Conservation (phyloP, 2,113 vertebrate species). For the Prochilodus magdalenae region DNA sequence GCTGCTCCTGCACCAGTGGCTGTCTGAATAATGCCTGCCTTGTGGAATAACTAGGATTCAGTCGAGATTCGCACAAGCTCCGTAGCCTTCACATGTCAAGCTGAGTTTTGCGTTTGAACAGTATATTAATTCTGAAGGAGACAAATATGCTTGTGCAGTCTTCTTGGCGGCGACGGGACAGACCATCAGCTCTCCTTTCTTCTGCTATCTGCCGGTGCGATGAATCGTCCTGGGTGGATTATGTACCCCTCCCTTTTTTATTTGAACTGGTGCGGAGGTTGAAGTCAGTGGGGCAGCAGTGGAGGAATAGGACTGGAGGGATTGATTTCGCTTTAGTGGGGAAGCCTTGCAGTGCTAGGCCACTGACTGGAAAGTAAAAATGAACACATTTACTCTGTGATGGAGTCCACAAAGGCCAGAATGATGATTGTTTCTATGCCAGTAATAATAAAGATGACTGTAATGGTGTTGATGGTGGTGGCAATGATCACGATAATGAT, state of each 20-base stretch:
- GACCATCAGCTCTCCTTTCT: slow-evolving; percentile 35
- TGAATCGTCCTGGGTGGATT: slow-evolving; percentile 33
- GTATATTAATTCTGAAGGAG: slow-evolving; percentile 52
- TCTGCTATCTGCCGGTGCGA: slow-evolving; percentile 30
- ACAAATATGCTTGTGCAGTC: slow-evolving; percentile 46
- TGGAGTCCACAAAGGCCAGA: not conserved
- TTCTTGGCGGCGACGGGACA: not conserved
- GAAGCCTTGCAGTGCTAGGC: slow-evolving; percentile 28
- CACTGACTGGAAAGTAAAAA: not conserved
- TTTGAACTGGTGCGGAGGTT: slow-evolving; percentile 20
- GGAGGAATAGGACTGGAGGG: not conserved
- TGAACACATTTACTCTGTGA: not conserved
- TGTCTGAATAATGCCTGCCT: slow-evolving; percentile 49
- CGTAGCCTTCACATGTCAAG: slow-evolving; percentile 40
- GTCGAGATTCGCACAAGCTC: not conserved
- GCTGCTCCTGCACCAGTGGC: slow-evolving; percentile 10
- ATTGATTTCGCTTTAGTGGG: slow-evolving; percentile 18
- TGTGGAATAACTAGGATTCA: slow-evolving; percentile 15
- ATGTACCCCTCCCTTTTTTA: not conserved
- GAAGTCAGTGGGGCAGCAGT: not conserved
- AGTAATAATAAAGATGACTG: slow-evolving; percentile 1
- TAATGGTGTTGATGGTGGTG: not conserved
- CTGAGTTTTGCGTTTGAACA: slow-evolving; percentile 34
- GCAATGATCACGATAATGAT: not conserved
- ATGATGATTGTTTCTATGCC: slow-evolving; percentile 7